Base-by-base conservation (phyloP, 1,140 invertebrate genomes). In the Panulirus ornatus region DNA sequence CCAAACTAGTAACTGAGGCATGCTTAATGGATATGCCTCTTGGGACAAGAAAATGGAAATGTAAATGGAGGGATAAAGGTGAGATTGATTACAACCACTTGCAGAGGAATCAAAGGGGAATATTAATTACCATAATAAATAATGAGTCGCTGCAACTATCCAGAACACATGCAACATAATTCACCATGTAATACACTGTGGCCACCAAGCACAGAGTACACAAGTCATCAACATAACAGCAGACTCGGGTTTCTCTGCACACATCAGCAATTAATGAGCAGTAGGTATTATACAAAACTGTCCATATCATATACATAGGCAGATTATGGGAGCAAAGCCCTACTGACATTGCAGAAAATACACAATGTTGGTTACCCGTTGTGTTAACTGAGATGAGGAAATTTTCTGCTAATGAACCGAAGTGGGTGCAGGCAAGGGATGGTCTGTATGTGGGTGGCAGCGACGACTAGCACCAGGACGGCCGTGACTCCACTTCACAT, bases 361-460 rank as follows among this genome's bases (percentile, higher is more conserved):
- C 71, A 81, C 54, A n/a, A 70, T 66, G 85, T 81, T 88, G 85
- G 73, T 88, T 89, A 89, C 88, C 88, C 88, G 88, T 89, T 89
- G 76, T 79, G 27, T 58, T 87, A 30, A 54, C 19, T 79, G 16
- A 79, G 27, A 22, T 30, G 47, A 47, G 42, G n/a, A 83, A 51
- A 40, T 38, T 51, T 79, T 44, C n/a, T 16, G 42, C 36, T 89
- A 73, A 36, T 83, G 70, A 36, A 54, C 79, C 40, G 66, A 16
- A 42, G 70, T 54, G 47, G 36, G 34, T 19, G 22, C 34, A 42
- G 40, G 79, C 47, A 42, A 44, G 27, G 75, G 38, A 30, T 73
- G 66, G 81, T 54, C 47, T 47, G 36, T 83, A n/a, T 75, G 54
- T 14, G 51, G 66, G 2, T 58, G 88, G 44, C n/a, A 54, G 6